Evolutionary conservation across 1,140 invertebrate genomes (phyloP), one percentile per base, ranked within the genome.

Genomic region (Drosophila micromelanica): DNA sequence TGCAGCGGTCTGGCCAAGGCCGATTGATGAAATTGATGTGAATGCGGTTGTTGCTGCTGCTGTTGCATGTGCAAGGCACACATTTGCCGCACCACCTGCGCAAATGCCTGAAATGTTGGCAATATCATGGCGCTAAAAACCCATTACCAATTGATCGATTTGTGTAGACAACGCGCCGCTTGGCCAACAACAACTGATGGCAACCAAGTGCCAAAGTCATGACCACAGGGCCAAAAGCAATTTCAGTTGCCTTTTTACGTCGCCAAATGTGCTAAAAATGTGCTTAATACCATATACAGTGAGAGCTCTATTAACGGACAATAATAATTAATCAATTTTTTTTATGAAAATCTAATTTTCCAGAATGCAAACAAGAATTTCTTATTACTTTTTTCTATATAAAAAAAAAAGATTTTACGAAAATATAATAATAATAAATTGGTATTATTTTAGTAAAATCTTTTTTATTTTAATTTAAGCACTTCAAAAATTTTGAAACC

Each of bases 51-150:
- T n/a, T 70, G 67, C 12, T 78, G 62, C 11, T 76, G 68, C 8
- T 69, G 71, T 5, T 85, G 72, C 38, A 68, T 11, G 7, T 86
- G 79, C 38, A 71, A 48, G 37, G 76, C 80, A 57, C 90, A 91
- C 42, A 91, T 56, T 48, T 91, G 80, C 17, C 81, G 73, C 52
- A 91, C 57, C 42, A 91, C 61, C 57, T 86, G 86, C 23, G 78
- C 71, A 46, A 91, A 40, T 55, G 77, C 67, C 64, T 90, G 78
- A 72, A 91, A 76, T 65, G 90, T 86, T 67, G 90, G 90, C 77
- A 91, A 70, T 68, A 91, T 48, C 79, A 91, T 87, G 30, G 59
- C 69, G 49, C 57, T 20, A 37, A 15, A 13, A 27, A 13, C 27
- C 20, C 40, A 59, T 63, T 40, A 38, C 46, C 48, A n/a, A 60